Evolutionary conservation across 1,140 invertebrate species (phyloP).

Genomic region (Drosophila truncata): DNA sequence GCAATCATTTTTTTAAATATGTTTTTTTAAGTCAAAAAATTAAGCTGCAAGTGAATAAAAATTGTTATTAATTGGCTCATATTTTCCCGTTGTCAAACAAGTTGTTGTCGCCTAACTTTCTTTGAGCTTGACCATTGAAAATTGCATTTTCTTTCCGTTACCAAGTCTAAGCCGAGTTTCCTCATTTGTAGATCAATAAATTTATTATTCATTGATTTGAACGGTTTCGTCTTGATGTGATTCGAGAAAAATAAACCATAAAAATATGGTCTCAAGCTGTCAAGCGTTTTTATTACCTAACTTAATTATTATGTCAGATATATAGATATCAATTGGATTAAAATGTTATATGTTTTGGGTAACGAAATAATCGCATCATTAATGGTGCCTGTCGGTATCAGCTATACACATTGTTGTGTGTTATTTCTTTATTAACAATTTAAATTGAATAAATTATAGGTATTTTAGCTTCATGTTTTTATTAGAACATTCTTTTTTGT

Average conservation of each 20-base stretch:
- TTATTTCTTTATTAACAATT: not conserved
- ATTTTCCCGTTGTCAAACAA: conserved; percentile 31
- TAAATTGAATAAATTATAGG: conserved; percentile 3
- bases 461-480: not conserved
- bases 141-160: conserved; percentile 27
- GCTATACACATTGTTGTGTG: not conserved
- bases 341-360: conserved; percentile 30
- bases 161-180: not conserved
- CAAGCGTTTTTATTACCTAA: conserved; percentile 23
- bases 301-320: conserved; percentile 28
- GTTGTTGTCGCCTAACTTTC: conserved; percentile 44
- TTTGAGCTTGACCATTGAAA: conserved; percentile 24
- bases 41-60: not conserved
- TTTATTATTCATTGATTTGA: conserved; percentile 31
- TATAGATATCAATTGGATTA: conserved; percentile 30
- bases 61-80: conserved; percentile 36
- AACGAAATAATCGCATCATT: conserved; percentile 19
- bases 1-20: conserved; percentile 5
- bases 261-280: conserved; percentile 15
- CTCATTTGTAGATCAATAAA: conserved; percentile 37
- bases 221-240: not conserved
- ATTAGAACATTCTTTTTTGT: not conserved
- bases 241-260: conserved; percentile 21
- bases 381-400: conserved; percentile 30
- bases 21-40: conserved; percentile 14